Percentiles rank a stretch among this genome's conserved stretches.
Conservation (phyloP, 35 echinoderm and acorn worm species). For the Eucidaris tribuloides region DNA sequence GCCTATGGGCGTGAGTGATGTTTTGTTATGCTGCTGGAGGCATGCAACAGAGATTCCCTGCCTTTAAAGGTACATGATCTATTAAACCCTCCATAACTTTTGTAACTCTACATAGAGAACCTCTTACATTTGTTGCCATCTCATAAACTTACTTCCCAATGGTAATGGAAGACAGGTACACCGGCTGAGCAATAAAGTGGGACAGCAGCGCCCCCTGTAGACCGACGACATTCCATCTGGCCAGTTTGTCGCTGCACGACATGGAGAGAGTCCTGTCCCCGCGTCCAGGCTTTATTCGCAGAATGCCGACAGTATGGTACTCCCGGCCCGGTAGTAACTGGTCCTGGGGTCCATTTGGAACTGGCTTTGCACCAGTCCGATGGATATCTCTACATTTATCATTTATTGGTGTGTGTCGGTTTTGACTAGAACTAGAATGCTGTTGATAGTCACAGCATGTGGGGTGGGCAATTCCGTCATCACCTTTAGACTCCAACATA, state of each 20-base stretch:
- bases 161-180: conserved; percentile 57
- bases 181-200: conserved; percentile 65
- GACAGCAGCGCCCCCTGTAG: conserved; percentile 92
- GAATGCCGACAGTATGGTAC: conserved; percentile 71
- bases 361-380: conserved; percentile 92
- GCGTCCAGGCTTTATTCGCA: conserved; percentile 83
- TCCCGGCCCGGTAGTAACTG: background rate
- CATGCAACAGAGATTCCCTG: too few species aligned
- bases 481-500: background rate
- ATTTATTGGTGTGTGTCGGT: background rate
- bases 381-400: conserved; percentile 47
- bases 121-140: too few species aligned
- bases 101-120: too few species aligned
- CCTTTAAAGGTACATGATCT: too few species aligned
- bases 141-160: conserved; percentile 63
- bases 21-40: too few species aligned
- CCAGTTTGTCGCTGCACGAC: conserved; percentile 97
- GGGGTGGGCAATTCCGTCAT: background rate
- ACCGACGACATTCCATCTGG: conserved; percentile 78
- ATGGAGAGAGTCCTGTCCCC: conserved; percentile 78
- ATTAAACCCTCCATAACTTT: too few species aligned
- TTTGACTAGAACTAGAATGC: background rate
- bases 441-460: background rate
- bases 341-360: conserved; percentile 68
- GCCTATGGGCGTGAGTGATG: too few species aligned